Percentiles rank a stretch among this genome's conserved stretches.
These are phyloP conservation scores for Heliopora coerulea DNA, from an alignment of 92 coral and sea anemone genomes.

Conservation along the genomic window DNA sequence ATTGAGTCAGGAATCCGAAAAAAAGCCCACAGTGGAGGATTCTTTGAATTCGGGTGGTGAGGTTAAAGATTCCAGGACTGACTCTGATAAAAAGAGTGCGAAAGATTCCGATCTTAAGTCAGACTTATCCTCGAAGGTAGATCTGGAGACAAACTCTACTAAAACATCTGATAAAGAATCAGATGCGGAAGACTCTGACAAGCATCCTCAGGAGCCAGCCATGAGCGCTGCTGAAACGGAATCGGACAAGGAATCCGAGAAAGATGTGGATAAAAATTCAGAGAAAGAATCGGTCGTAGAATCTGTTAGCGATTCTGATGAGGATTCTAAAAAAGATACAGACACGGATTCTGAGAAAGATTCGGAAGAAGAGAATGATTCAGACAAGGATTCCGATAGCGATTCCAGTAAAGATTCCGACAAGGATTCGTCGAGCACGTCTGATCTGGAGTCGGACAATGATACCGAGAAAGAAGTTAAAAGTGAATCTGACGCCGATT, in stretches of 20 bases:
- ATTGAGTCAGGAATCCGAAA: not conserved
- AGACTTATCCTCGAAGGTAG: not conserved
- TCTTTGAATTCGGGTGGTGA: too few relatives aligned
- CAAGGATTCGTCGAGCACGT: slow-evolving; percentile 1
- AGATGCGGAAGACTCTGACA: slow-evolving; percentile 2
- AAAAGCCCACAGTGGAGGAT: not conserved
- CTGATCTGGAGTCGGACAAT: slow-evolving; percentile 2
- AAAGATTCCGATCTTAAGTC: not conserved
- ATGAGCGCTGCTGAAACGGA: not conserved
- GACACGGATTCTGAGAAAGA: slow-evolving; percentile 18
- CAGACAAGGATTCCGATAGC: slow-evolving; percentile 8
- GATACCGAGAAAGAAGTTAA: slow-evolving; percentile 7
- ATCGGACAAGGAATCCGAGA: slow-evolving; percentile 13
- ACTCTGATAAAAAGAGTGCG: not conserved
- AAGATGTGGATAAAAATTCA: not conserved
- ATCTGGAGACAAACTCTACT: not conserved
- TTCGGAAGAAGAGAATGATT: not conserved
- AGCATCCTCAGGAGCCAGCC: slow-evolving; percentile 6
- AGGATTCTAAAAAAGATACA: not conserved
- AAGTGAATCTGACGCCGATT: slow-evolving; percentile 22
- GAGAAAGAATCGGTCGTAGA: slow-evolving; percentile 10
- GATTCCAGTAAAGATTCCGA: slow-evolving; percentile 16
- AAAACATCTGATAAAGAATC: slow-evolving; percentile 9
- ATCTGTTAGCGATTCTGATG: slow-evolving; percentile 13
- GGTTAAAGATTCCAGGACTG: not conserved